Base-by-base conservation (phyloP, 1,140 invertebrate genomes). In the Thaumatotibia leucotreta region DNA sequence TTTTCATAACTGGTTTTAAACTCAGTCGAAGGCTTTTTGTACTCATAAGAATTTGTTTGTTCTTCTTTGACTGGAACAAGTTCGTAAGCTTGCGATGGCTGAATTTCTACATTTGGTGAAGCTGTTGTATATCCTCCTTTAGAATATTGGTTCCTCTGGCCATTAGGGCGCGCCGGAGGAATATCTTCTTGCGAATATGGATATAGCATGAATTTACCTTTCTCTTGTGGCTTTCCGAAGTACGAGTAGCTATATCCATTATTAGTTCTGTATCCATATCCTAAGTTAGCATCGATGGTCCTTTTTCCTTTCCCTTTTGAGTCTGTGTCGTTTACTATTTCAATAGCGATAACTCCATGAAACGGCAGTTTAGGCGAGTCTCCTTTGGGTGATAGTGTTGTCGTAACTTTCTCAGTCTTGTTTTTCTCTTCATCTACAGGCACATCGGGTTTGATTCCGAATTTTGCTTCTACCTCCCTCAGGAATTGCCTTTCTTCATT, bases 111-210 rank as follows among this genome's bases (percentile, higher is more conserved):
- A 63, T 79, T 80, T 9, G 82, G 77, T 58, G 75, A 68, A 17
- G 71, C 54, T 76, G 62, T 64, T 45, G 58, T 63, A 10, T 49
- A 39, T 4, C 27, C 14, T n/a, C 14, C 11, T 54, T 65, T 63
- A 1, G 45, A n/a, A 29, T 45, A 32, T 9, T 23, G 8, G 17
- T 64, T 29, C 0, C 35, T 52, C 20, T 68, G 45, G 1, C 49
- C 29, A 33, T 66, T 78, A 22, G 78, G 50, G 67, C 33, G 61
- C 4, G 77, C 31, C 23, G 92, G 69, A 14, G 89, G 92, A 61
- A 92, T 92, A 70, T 93, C 92, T 68, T 92, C 85, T 80, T 93
- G 93, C 2, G 92, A 93, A 69, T 93, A 93, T 33, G 93, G 92
- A 75, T 93, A 93, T 58, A 93, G 84, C 85, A 92, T 89, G 69